Evolutionary conservation across 1,140 invertebrate genomes (phyloP).

Genomic region (Neomicropteryx cornuta): DNA sequence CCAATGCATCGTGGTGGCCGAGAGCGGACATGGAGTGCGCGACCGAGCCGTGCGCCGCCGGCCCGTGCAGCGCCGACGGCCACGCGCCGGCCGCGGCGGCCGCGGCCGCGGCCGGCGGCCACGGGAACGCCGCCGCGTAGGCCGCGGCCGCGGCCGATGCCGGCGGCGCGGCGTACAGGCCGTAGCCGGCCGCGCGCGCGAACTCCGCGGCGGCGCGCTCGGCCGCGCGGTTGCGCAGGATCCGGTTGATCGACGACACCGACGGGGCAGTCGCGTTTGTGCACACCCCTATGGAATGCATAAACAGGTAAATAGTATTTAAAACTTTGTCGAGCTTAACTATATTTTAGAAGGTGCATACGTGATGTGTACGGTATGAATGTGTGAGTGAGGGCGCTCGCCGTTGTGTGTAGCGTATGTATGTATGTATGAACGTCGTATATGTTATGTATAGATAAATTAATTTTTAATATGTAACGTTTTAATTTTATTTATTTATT

Average conservation of each 20-base stretch:
- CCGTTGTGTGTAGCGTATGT: too few relatives aligned
- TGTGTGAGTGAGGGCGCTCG: too few relatives aligned
- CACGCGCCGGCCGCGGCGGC: slow-evolving; percentile 40
- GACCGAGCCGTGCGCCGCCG: slow-evolving; percentile 37
- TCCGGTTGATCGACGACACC: slow-evolving; percentile 88
- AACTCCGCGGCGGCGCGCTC: slow-evolving; percentile 91
- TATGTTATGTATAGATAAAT: too few relatives aligned
- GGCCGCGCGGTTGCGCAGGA: slow-evolving; percentile 79
- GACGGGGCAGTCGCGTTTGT: slow-evolving; percentile 84
- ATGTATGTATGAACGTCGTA: too few relatives aligned
- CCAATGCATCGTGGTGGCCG: slow-evolving; percentile 39
- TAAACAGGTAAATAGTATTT: too few relatives aligned
- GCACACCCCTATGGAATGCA: slow-evolving; percentile 57
- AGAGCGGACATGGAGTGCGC: slow-evolving; percentile 35
- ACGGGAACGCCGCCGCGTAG: slow-evolving; percentile 32
- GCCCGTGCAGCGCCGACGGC: slow-evolving; percentile 31
- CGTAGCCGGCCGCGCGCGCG: slow-evolving; percentile 80
- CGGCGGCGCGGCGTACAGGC: slow-evolving; percentile 65
- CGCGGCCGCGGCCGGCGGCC: slow-evolving; percentile 33
- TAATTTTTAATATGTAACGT: too few relatives aligned
- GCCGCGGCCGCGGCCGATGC: slow-evolving; percentile 52
- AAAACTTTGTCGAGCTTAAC: too few relatives aligned
- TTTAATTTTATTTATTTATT: too few relatives aligned
- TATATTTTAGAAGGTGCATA: too few relatives aligned
- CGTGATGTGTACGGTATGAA: too few relatives aligned